Evolutionary conservation across 2,113 vertebrate genomes (phyloP), one percentile per base, ranked within the genome.

Genomic region (Chelonoidis abingdonii): DNA sequence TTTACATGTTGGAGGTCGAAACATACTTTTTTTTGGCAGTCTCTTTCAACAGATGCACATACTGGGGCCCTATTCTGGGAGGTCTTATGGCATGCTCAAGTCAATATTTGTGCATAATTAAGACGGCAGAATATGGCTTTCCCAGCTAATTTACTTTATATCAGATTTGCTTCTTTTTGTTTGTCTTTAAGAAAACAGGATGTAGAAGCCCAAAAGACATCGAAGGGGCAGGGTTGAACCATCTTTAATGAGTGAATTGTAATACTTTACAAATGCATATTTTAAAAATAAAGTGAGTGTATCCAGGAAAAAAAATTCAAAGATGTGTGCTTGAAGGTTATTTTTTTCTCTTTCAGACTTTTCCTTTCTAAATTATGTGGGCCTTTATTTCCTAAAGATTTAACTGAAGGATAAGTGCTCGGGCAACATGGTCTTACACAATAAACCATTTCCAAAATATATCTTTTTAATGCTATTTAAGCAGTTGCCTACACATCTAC

Each of bases 101-200:
- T 96, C 94, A 97, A 96, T 96, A 96, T 94, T 96, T 97, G 90
- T 96, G 82, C 90, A 97, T 95, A 97, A 96, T 95, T 97, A 94
- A 97, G 93, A 93, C 95, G 96, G 89, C 76, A n/a, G 84, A 95
- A 90, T 95, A 96, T 56, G 78, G 31, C 41, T 97, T 97, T 96
- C 95, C 93, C 94, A 95, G 96, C 92, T 96, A 95, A 97, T 94
- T 94, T 97, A 78, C 81, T 85, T 0, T n/a, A n/a, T 0, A 84
- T 88, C n/a, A 2, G 88, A 79, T 94, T 97, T 93, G 88, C 44
- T 2, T 87, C 25, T 49, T 29, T 96, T 96, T 81, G 13, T 49
- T 84, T 93, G 80, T 84, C 35, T 89, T 91, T 84, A 95, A 35
- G 17, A 90, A 89, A 86, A 83, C 14, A 88, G 90, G 72, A 95